phyloP scores from a whole-genome alignment of 2,113 vertebrate species.

The Tinamus guttatus region DNA sequence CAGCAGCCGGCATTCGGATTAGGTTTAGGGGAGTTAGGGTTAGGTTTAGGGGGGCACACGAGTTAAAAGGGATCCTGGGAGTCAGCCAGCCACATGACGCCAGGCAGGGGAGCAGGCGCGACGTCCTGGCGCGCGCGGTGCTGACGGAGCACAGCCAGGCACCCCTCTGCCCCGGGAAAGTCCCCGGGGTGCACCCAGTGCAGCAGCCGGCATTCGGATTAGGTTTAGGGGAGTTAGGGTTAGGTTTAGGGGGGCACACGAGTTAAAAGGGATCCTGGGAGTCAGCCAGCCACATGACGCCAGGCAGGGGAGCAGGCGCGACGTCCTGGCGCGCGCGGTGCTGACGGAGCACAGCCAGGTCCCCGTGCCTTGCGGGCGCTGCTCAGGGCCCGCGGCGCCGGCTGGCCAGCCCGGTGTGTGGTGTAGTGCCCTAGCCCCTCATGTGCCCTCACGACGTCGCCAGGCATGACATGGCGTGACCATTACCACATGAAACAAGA shows the following conservation, averaged over 20 bases:
- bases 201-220: too few species aligned
- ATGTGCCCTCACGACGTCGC: background rate
- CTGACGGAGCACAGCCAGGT: rapidly evolving
- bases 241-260: background rate
- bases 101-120: rapidly evolving
- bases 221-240: too few species aligned
- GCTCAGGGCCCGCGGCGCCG: too few species aligned
- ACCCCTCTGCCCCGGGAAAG: too few species aligned
- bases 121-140: rapidly evolving
- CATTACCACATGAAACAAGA: background rate
- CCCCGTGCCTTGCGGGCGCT: too few species aligned
- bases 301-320: rapidly evolving
- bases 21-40: background rate
- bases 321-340: rapidly evolving
- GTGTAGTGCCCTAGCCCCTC: rapidly evolving
- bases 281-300: background rate
- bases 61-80: rapidly evolving
- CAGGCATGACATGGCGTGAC: rapidly evolving
- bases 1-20: background rate
- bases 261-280: rapidly evolving
- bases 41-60: too few species aligned
- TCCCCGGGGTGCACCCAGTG: too few species aligned
- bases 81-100: background rate
- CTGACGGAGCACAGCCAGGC: rapidly evolving
- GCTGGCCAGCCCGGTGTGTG: rapidly evolving